Conservation (phyloP, 2,113 vertebrate species). For the Lophotis ruficrista region DNA sequence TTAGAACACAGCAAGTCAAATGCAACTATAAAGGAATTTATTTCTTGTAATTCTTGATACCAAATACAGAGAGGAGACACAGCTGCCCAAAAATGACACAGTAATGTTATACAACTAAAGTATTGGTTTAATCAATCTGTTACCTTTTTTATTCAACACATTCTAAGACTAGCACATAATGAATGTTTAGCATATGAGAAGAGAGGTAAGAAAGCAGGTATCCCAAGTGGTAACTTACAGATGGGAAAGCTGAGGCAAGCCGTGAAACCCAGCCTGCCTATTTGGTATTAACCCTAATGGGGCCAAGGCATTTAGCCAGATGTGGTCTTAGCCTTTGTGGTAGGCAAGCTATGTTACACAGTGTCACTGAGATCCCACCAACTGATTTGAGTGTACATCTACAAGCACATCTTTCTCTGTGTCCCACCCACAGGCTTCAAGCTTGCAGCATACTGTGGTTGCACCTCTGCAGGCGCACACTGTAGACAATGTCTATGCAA, state of each 20-base stretch:
- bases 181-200: neutral
- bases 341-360: neutral
- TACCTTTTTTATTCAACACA: neutral
- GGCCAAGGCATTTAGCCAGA: neutral
- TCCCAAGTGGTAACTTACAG: neutral
- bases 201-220: neutral
- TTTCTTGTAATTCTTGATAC: neutral
- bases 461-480: neutral
- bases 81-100: neutral
- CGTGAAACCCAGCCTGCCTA: neutral
- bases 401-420: neutral
- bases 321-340: neutral
- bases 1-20: neutral
- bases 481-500: neutral
- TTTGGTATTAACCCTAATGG: neutral
- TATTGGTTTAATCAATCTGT: neutral
- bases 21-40: neutral
- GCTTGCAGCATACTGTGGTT: neutral
- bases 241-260: neutral
- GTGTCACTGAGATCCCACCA: neutral
- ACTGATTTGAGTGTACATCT: neutral
- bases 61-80: neutral
- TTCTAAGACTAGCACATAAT: neutral
- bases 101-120: neutral
- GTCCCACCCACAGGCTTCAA: neutral